These are phyloP conservation scores for Sinocyclocheilus maitianheensis DNA, from an alignment of 2,113 vertebrate species.

Conservation along the genomic window DNA sequence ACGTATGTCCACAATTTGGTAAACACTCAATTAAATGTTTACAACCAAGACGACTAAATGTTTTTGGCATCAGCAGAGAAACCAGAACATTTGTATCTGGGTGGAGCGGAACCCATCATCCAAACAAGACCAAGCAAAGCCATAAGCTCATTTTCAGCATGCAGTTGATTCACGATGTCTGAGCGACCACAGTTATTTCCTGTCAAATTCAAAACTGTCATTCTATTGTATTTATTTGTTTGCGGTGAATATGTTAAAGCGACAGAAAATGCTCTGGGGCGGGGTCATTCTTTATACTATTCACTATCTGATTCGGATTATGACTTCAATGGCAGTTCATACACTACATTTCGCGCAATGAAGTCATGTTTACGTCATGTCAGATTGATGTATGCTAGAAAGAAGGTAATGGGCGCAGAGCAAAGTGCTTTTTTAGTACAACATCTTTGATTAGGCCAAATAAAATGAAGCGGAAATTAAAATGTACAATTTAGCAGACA, in stretches of 20 bases:
- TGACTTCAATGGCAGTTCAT: background rate
- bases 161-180: conserved; percentile 23
- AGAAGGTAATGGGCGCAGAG: background rate
- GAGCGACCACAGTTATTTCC: conserved; percentile 41
- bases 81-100: conserved; percentile 21
- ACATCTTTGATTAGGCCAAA: background rate
- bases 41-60: background rate
- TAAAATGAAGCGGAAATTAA: conserved; percentile 4
- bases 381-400: background rate
- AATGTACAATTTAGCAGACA: conserved; percentile 10
- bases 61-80: conserved; percentile 7
- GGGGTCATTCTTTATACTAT: background rate
- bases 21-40: conserved; percentile 19
- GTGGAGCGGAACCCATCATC: background rate
- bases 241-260: background rate
- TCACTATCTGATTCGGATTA: background rate
- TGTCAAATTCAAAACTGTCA: background rate
- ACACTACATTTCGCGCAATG: conserved; percentile 4
- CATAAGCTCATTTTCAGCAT: conserved; percentile 21
- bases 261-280: background rate
- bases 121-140: conserved; percentile 22
- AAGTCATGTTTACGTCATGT: conserved; percentile 17
- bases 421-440: background rate
- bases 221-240: conserved; percentile 20
- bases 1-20: background rate